Evolutionary conservation across 2,113 vertebrate genomes (phyloP).

Genomic region (Macrotis lagotis): DNA sequence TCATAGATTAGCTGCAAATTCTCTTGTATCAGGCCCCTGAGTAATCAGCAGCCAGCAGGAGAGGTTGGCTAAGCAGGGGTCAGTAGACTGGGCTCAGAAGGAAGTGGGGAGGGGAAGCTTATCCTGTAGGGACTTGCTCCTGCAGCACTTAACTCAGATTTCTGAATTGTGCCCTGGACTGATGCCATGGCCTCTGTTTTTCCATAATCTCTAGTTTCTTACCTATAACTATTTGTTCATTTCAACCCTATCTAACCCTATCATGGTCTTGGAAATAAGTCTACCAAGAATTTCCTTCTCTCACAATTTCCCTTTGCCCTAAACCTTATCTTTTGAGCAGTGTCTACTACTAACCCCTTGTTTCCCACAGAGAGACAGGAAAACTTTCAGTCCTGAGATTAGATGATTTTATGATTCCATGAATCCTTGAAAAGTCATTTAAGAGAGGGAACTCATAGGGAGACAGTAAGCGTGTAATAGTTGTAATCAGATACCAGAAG

Average conservation of each 20-base stretch:
- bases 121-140: not conserved
- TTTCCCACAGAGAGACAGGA: not conserved
- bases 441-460: not conserved
- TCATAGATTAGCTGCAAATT: not conserved
- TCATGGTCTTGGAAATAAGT: not conserved
- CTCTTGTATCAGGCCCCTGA: not conserved
- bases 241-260: not conserved
- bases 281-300: not conserved
- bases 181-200: not conserved
- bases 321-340: not conserved
- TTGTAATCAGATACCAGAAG: constrained; percentile 14
- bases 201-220: not conserved
- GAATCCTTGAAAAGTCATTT: constrained; percentile 11
- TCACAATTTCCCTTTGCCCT: not conserved
- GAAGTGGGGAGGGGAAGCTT: not conserved
- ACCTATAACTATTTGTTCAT: not conserved
- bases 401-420: not conserved
- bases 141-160: not conserved
- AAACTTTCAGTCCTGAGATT: not conserved
- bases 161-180: not conserved
- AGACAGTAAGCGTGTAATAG: not conserved
- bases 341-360: not conserved
- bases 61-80: not conserved
- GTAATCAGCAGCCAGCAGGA: not conserved
- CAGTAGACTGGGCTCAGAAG: not conserved